Evolutionary conservation across 2,113 vertebrate genomes (phyloP), one percentile per base, ranked within the genome.

Genomic region (rat (Rattus norvegicus)): DNA sequence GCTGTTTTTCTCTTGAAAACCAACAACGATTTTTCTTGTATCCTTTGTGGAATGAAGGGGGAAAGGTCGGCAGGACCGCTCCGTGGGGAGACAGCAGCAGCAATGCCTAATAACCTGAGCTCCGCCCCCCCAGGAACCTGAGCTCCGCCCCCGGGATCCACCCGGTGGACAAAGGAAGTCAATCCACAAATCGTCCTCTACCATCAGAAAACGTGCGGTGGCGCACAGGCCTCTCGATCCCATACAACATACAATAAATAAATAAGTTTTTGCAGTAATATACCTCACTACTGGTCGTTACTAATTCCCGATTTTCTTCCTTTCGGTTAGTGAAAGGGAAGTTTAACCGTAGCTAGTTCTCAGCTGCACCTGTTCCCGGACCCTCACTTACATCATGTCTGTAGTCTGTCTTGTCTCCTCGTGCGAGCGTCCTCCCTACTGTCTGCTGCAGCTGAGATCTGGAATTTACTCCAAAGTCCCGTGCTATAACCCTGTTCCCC

Each of bases 221-320:
- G n/a, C 12, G 3, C n/a, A 43, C n/a, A 39, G 54, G 30, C 59
- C 81, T 63, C 13, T 56, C 22, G 24, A 17, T 17, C 36, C 54
- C 39, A 56, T 17, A 17, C 3, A 43, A 63, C 6, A 43, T 8
- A 84, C 11, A 63, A 43, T 84, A 43, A n/a, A 28, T 84, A 39
- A 61, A 61, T 63, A 75, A 52, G 30, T 36, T 49, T 92, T 93
- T 75, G 49, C 9, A 92, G 65, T 90, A 92, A 94, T 93, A 76
- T 83, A 83, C 77, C 54, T 96, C 54, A 92, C 52, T 89, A 87
- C 36, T 65, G 72, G 70, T 72, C 39, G 22, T 28, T 79, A 83
- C 11, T 63, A 36, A 88, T 79, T 92, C 77, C 59, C 30, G 12
- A 87, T 59, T 93, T 93, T 81, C 49, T 61, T 59, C 59, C 13